Evolutionary conservation across 2,888 invertebrate species (phyloP), one percentile per base, ranked within the genome.

Genomic region (Holacanthella duospinosa): DNA sequence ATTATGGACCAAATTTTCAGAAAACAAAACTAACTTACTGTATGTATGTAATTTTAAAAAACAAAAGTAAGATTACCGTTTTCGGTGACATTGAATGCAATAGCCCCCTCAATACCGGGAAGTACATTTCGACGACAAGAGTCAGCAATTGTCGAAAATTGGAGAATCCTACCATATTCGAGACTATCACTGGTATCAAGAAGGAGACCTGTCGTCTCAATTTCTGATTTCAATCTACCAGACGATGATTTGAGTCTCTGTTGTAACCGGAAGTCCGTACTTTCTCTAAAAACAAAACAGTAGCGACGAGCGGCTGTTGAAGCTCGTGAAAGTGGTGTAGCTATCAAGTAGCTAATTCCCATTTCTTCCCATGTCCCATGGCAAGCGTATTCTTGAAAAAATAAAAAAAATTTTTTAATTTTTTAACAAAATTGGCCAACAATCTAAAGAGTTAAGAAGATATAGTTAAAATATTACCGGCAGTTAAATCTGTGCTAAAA

Each of bases 361-460:
- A 87, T 87, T 77, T 92, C 91, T 74, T 87, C 85, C 92, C 92
- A 92, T 55, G 87, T 85, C 59, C 91, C 92, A 77, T 91, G 91
- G 77, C 92, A 92, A 48, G 88, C 88, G 80, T 91, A 92, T 65
- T 88, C 91, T 90, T 79, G 24, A 77, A 64, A 26, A 25, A 24
- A 43, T 24, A 6, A 25, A n/a, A 6, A 53, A 24, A 63, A 59
- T 36, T 36, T 16, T 6, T 36, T 36, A 36, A 36, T 36, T 36
- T 36, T 12, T 36, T 36, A 16, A 36, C 6, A 36, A 9, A 16
- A 6, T 36, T 36, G 6, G 36, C 16, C 16, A 36, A 16, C 36
- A 9, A 9, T 6, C 36, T 36, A 16, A 36, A 16, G 6, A 36
- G 36, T 36, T 6, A 9, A 36, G 36, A 6, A 36, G 36, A 16